phyloP scores from a whole-genome alignment of 2,888 invertebrate genomes.

The Ariolimax columbianus region DNA sequence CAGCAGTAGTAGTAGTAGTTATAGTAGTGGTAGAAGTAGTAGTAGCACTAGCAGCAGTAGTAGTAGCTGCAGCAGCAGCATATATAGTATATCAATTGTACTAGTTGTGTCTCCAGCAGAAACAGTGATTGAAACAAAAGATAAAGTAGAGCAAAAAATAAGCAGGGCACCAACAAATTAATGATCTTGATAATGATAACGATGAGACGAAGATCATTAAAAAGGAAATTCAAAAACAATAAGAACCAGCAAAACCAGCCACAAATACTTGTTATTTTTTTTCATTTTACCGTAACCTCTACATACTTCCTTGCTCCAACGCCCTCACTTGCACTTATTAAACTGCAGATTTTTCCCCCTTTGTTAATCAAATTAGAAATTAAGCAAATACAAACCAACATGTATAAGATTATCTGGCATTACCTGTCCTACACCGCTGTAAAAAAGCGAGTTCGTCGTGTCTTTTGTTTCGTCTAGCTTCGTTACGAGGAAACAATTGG shows the following conservation, averaged over 20 bases:
- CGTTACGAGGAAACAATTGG: conserved; percentile 20
- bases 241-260: neutral
- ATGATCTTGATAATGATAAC: neutral
- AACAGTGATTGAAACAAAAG: no score
- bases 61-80: neutral
- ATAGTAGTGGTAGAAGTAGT: neutral
- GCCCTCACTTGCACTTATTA: neutral
- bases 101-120: no score
- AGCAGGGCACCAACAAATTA: no score
- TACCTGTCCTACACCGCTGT: neutral
- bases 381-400: conserved; percentile 10
- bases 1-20: neutral
- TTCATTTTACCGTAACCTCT: neutral
- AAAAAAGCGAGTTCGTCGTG: neutral
- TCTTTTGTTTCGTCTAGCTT: conserved; percentile 10
- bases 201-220: neutral
- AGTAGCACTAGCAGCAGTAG: neutral
- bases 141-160: no score
- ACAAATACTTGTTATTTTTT: neutral
- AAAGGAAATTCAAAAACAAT: neutral
- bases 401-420: neutral
- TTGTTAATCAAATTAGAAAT: conserved; percentile 19
- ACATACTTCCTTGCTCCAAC: neutral
- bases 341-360: neutral
- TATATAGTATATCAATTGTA: no score